Conservation (phyloP, 2,888 invertebrate species). For the Ceramica pisi region DNA sequence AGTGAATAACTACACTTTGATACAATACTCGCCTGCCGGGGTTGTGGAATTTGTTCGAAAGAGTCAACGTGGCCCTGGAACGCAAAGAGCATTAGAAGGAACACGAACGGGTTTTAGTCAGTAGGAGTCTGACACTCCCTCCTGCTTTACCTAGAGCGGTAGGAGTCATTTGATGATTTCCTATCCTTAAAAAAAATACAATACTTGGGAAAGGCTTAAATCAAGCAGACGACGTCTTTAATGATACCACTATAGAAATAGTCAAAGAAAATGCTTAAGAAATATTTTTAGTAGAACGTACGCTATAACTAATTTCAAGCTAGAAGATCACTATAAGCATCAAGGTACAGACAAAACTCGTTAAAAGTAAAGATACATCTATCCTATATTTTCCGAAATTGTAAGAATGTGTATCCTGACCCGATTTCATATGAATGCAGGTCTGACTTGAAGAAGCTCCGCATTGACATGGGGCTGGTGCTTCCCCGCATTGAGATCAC, state of each 20-base stretch:
- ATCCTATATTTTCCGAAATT: fast-evolving
- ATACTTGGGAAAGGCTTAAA: background rate
- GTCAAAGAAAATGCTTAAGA: background rate
- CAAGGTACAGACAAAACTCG: too few species aligned
- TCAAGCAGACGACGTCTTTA: background rate
- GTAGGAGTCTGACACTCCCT: too few species aligned
- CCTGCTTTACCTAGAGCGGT: too few species aligned
- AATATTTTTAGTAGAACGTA: background rate
- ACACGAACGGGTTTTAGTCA: too few species aligned
- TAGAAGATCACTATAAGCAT: background rate
- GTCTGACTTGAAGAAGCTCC: constrained; percentile 91
- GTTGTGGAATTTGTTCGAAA: too few species aligned
- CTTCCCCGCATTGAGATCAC: constrained; percentile 94
- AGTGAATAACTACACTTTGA: too few species aligned
- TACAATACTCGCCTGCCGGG: too few species aligned
- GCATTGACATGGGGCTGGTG: constrained; percentile 91
- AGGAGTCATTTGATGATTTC: too few species aligned
- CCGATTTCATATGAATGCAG: constrained; percentile 75
- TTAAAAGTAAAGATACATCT: background rate
- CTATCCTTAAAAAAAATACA: background rate
- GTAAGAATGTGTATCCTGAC: background rate
- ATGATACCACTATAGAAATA: background rate
- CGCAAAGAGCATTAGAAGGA: too few species aligned
- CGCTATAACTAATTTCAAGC: background rate
- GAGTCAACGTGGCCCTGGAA: too few species aligned